A percentile compares a stretch with the other conserved stretches of the same genome.
These are phyloP conservation scores for Desoria tigrina DNA, from an alignment of 2,888 invertebrate species.

Conservation along the genomic window DNA sequence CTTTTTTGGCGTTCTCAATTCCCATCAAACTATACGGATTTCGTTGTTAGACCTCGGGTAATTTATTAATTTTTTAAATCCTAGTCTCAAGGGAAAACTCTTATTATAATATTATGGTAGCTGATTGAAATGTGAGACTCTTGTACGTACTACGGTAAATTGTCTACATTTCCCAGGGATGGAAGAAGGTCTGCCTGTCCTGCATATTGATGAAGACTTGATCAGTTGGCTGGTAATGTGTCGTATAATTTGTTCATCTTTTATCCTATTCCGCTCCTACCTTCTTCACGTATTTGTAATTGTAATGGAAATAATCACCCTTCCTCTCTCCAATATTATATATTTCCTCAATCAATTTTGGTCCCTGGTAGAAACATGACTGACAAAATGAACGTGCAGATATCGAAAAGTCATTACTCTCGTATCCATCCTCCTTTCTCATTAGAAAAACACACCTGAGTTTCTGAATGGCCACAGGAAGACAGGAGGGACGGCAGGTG, in stretches of 20 bases:
- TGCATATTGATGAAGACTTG: constrained; percentile 19
- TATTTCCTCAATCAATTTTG: neutral
- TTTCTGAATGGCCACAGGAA: constrained; percentile 21
- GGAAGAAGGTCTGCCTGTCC: constrained; percentile 1
- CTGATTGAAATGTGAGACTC: too few relatives aligned
- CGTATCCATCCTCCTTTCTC: neutral
- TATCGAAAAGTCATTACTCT: constrained; percentile 1
- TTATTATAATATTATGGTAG: too few relatives aligned
- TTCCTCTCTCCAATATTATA: neutral
- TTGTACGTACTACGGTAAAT: too few relatives aligned
- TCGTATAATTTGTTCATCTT: neutral
- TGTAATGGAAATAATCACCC: neutral
- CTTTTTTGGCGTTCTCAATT: too few relatives aligned
- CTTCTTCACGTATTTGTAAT: neutral
- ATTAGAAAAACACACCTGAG: constrained; percentile 30
- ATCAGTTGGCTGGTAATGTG: neutral
- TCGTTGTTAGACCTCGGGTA: too few relatives aligned
- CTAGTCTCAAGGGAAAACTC: too few relatives aligned
- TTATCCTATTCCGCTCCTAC: neutral
- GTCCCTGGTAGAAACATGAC: too few relatives aligned
- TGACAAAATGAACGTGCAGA: neutral
- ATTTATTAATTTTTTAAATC: too few relatives aligned
- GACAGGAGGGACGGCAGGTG: constrained; percentile 19
- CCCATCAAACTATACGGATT: too few relatives aligned
- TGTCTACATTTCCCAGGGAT: constrained; percentile 23